A percentile compares a stretch with the other conserved stretches of the same genome.
phyloP scores from a whole-genome alignment of 1,140 invertebrate genomes.

The Doryteuthis pealeii region DNA sequence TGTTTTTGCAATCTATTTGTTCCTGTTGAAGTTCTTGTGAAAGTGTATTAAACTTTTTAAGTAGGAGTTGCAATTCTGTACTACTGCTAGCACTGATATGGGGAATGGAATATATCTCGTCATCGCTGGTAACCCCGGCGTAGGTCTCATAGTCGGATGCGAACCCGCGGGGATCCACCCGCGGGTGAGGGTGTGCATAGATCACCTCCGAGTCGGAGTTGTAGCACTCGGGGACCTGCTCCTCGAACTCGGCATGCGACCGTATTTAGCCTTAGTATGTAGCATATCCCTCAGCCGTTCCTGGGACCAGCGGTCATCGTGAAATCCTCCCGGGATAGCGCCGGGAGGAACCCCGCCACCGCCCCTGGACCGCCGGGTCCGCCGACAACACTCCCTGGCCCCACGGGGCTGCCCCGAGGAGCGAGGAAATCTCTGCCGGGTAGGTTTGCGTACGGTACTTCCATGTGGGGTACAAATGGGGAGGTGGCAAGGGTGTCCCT shows the following conservation, averaged over 20 bases:
- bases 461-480: background rate
- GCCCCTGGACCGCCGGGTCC: conserved; percentile 19
- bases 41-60: conserved; percentile 68
- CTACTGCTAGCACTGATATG: conserved; percentile 47
- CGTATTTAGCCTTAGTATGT: conserved; percentile 51
- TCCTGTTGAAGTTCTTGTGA: conserved; percentile 60
- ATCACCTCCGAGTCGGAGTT: conserved; percentile 81
- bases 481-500: background rate
- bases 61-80: conserved; percentile 65
- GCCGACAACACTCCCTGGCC: conserved; percentile 21
- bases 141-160: conserved; percentile 55
- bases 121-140: conserved; percentile 50
- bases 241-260: conserved; percentile 33
- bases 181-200: conserved; percentile 41
- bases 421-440: conserved; percentile 1
- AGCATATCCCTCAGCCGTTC: conserved; percentile 49
- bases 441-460: conserved; percentile 3
- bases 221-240: conserved; percentile 58
- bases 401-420: background rate
- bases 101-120: conserved; percentile 52
- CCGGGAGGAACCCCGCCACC: conserved; percentile 14
- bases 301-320: conserved; percentile 40
- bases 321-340: conserved; percentile 26
- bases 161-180: conserved; percentile 64
- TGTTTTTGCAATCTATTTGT: conserved; percentile 59